Evolutionary conservation across 1,140 invertebrate genomes (phyloP).

Genomic region (Nymphalis io): DNA sequence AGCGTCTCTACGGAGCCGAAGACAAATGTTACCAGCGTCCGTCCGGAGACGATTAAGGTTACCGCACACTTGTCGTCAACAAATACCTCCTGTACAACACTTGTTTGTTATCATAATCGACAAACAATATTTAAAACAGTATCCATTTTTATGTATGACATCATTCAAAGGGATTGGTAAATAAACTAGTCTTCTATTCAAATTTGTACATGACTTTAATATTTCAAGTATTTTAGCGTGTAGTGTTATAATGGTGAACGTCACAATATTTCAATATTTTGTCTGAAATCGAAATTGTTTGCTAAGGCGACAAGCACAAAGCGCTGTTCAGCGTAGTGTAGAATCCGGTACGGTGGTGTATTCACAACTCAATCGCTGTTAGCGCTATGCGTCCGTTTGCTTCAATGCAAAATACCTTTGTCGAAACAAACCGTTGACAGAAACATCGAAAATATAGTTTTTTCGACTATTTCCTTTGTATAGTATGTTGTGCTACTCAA

Average conservation of each 20-base stretch:
- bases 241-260: too few species aligned
- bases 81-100: neutral
- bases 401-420: neutral
- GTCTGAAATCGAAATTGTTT: neutral
- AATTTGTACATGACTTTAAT: too few species aligned
- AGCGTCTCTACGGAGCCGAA: neutral
- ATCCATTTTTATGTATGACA: too few species aligned
- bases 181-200: too few species aligned
- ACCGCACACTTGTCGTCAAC: neutral
- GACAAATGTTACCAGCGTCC: neutral
- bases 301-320: neutral
- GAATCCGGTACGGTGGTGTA: neutral
- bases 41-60: neutral
- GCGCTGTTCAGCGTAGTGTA: slow-evolving; percentile 3
- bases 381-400: neutral
- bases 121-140: too few species aligned
- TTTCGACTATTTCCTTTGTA: neutral
- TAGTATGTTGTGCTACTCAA: too few species aligned
- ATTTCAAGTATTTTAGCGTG: too few species aligned
- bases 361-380: neutral
- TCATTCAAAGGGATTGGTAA: too few species aligned
- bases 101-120: neutral
- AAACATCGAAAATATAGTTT: neutral
- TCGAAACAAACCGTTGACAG: neutral
- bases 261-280: neutral